These are phyloP conservation scores for Polyergus mexicanus DNA, from an alignment of 1,140 invertebrate genomes.

Conservation along the genomic window DNA sequence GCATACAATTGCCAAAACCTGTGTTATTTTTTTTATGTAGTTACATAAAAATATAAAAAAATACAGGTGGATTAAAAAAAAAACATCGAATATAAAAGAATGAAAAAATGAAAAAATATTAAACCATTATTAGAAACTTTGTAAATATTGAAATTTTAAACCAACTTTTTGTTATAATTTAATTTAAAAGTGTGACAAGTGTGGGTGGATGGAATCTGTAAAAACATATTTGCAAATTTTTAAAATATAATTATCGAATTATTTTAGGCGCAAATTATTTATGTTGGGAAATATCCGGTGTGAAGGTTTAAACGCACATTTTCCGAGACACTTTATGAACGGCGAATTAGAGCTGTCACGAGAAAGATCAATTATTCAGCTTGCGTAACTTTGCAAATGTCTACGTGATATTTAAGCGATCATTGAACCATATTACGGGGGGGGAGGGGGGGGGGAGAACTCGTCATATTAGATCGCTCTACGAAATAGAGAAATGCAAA, in stretches of 20 bases:
- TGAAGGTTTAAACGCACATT: neutral
- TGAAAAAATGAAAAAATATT: neutral
- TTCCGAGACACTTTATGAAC: neutral
- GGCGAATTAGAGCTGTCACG: neutral
- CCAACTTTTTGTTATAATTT: neutral
- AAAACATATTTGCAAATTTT: neutral
- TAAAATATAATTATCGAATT: neutral
- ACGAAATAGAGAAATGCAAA: constrained; percentile 18
- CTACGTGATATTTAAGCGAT: neutral
- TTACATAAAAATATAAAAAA: neutral
- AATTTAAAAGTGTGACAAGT: neutral
- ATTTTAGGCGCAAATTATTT: neutral
- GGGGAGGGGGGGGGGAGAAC: neutral
- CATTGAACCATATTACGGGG: neutral
- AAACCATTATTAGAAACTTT: neutral
- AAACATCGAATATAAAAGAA: neutral
- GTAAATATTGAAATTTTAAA: neutral
- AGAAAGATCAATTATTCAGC: neutral
- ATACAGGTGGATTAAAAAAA: neutral
- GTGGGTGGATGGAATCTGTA: neutral
- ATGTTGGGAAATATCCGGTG: neutral
- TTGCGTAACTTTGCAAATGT: constrained; percentile 25
- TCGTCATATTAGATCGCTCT: neutral
- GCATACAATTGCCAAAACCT: neutral
- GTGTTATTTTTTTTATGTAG: neutral